These are phyloP conservation scores for Asteroscopus sphinx DNA, from an alignment of 2,888 invertebrate species.

Conservation along the genomic window DNA sequence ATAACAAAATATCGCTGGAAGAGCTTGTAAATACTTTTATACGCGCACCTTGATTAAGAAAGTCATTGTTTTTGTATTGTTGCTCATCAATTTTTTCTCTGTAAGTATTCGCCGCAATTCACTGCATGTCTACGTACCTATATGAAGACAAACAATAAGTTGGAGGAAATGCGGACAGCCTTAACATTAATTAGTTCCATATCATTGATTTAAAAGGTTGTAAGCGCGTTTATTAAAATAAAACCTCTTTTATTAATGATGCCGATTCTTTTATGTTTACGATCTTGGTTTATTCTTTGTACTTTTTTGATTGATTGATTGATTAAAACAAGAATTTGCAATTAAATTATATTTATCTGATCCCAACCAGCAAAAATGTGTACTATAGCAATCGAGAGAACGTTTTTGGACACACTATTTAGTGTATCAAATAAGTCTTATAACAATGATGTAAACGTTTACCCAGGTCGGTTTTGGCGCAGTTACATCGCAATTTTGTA, in stretches of 20 bases:
- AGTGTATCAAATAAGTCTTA: too few relatives aligned
- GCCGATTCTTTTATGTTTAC: slow-evolving; percentile 15
- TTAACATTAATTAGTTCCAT: slow-evolving; percentile 47
- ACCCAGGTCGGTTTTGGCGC: too few relatives aligned
- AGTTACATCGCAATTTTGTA: too few relatives aligned
- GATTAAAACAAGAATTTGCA: slow-evolving; percentile 12
- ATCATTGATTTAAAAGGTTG: slow-evolving; percentile 34
- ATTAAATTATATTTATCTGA: too few relatives aligned
- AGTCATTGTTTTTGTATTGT: slow-evolving; percentile 53
- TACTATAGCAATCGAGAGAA: too few relatives aligned
- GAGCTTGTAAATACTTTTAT: slow-evolving; percentile 60
- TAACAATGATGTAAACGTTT: too few relatives aligned
- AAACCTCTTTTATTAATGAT: slow-evolving; percentile 20
- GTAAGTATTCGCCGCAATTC: slow-evolving; percentile 44
- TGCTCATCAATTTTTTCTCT: slow-evolving; percentile 55
- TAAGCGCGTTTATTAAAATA: slow-evolving; percentile 30
- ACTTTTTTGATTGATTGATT: slow-evolving; percentile 28
- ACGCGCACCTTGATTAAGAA: slow-evolving; percentile 47
- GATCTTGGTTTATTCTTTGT: neutral
- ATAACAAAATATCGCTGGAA: slow-evolving; percentile 75
- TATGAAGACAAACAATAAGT: slow-evolving; percentile 45
- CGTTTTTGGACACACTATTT: too few relatives aligned
- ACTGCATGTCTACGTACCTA: slow-evolving; percentile 18
- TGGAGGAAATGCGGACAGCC: slow-evolving; percentile 22
- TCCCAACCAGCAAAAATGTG: too few relatives aligned